Percentiles rank a stretch among this genome's conserved stretches.
Evolutionary conservation across 2,888 invertebrate genomes (phyloP).

Genomic region (Cephus nigrinus): DNA sequence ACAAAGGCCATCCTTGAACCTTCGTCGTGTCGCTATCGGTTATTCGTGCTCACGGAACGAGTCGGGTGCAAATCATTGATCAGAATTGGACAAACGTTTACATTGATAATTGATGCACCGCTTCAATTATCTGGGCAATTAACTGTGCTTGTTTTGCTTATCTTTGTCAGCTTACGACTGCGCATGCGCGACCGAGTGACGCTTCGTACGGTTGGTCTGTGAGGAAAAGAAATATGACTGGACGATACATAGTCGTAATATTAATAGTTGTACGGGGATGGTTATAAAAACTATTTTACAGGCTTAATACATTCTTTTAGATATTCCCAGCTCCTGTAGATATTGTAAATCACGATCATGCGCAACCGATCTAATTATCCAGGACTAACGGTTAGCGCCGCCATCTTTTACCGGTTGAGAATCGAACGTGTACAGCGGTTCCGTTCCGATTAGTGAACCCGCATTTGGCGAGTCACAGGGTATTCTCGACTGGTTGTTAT

Average conservation of each 20-base stretch:
- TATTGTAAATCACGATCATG: neutral
- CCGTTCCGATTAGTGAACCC: neutral
- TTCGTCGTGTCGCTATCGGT: neutral
- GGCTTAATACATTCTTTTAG: neutral
- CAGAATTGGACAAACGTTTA: neutral
- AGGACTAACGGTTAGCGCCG: neutral
- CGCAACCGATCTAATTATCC: neutral
- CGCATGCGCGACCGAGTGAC: neutral
- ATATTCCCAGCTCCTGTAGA: neutral
- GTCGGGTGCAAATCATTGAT: neutral
- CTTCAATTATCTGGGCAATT: neutral
- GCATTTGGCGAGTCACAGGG: neutral
- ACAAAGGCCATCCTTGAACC: slow-evolving; percentile 47
- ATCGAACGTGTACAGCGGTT: neutral
- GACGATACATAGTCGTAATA: neutral
- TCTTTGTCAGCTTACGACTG: neutral
- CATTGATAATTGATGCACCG: neutral
- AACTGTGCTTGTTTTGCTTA: neutral
- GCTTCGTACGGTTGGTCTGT: neutral
- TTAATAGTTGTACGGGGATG: neutral
- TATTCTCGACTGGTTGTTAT: neutral
- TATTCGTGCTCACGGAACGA: slow-evolving; percentile 1
- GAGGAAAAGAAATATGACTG: neutral
- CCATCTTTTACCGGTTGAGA: neutral
- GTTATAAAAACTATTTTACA: neutral